These are phyloP conservation scores for Macropodus opercularis DNA, from an alignment of 2,797 vertebrate genomes.

Conservation along the genomic window DNA sequence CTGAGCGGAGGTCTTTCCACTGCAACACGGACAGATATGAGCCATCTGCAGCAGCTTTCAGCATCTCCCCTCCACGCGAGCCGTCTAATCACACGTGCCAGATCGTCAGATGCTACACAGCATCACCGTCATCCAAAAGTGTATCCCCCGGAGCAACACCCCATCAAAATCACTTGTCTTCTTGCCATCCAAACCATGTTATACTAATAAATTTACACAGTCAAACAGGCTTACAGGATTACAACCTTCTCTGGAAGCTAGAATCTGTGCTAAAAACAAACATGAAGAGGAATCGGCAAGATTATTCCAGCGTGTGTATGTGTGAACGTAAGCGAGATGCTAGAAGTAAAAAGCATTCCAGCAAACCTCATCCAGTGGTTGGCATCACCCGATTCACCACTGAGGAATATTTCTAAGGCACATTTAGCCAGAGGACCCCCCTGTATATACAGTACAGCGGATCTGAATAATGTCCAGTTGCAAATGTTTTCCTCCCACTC, in stretches of 20 bases:
- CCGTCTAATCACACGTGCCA: constrained; percentile 54
- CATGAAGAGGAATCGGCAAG: constrained; percentile 49
- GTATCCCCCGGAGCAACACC: constrained; percentile 61
- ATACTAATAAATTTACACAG: constrained; percentile 70
- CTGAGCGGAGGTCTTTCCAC: constrained; percentile 15
- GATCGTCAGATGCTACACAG: constrained; percentile 52
- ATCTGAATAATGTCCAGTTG: constrained; percentile 51
- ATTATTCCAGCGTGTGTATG: constrained; percentile 50
- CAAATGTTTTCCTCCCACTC: constrained; percentile 30
- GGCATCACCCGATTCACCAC: background rate
- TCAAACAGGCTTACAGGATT: constrained; percentile 73
- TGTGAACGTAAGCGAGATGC: constrained; percentile 40
- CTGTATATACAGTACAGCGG: constrained; percentile 23
- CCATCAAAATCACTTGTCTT: constrained; percentile 75
- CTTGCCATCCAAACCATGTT: constrained; percentile 66
- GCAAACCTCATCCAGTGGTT: constrained; percentile 10
- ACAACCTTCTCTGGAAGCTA: constrained; percentile 61
- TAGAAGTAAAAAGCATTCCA: constrained; percentile 33
- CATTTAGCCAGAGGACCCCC: constrained; percentile 9
- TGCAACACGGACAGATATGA: constrained; percentile 43
- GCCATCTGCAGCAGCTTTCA: constrained; percentile 55
- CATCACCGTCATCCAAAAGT: constrained; percentile 56
- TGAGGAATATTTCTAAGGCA: constrained; percentile 32
- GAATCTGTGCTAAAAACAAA: constrained; percentile 70
- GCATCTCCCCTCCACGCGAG: constrained; percentile 46